Conservation (phyloP, 2,113 vertebrate species). For the Aptenodytes forsteri region DNA sequence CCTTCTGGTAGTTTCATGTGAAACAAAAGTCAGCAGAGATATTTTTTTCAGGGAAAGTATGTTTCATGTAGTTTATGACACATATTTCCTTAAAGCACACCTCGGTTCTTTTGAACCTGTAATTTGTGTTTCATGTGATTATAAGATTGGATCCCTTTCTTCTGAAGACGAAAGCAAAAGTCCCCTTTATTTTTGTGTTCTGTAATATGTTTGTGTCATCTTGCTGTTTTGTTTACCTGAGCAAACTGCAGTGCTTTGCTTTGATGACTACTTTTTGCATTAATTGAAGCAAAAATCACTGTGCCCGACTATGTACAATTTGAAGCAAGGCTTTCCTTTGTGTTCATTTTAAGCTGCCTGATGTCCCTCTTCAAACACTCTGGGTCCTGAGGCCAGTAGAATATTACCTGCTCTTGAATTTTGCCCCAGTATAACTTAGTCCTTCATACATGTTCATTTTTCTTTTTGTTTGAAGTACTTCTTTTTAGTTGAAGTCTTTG, state of each 20-base stretch:
- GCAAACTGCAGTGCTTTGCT: not conserved
- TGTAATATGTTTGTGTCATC: not conserved
- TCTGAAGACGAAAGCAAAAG: not conserved
- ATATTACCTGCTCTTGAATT: not conserved
- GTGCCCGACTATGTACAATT: not conserved
- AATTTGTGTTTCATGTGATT: not conserved
- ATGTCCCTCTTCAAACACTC: not conserved
- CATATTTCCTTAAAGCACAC: not conserved
- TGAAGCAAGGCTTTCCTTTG: not conserved
- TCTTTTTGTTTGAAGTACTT: not conserved
- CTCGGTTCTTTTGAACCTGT: not conserved
- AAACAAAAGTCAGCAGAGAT: not conserved
- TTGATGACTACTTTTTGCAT: not conserved
- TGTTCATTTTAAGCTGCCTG: not conserved
- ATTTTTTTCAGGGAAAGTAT: not conserved
- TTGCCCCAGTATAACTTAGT: not conserved
- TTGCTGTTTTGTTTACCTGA: not conserved
- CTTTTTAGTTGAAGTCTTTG: not conserved
- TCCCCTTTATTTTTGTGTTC: not conserved
- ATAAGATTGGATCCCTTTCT: not conserved
- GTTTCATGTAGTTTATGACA: not conserved
- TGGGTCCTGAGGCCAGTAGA: not conserved
- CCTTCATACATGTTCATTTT: not conserved
- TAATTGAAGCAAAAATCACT: slow-evolving; percentile 3
- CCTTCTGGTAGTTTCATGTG: not conserved